phyloP scores from a whole-genome alignment of 2,113 vertebrate genomes.

The Gavialis gangeticus region DNA sequence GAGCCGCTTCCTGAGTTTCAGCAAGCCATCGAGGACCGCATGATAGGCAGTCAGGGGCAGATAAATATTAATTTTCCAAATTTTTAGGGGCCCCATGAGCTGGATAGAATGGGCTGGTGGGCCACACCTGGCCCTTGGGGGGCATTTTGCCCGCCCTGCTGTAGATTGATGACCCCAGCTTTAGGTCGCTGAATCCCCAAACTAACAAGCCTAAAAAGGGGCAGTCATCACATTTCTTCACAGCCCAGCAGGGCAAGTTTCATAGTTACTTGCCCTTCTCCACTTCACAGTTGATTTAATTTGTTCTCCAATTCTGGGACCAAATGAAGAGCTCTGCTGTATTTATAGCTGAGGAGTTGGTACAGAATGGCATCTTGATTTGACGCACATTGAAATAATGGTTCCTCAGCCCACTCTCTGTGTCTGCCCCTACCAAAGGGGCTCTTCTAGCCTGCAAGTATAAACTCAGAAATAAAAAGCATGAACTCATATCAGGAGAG shows the following conservation, averaged over 20 bases:
- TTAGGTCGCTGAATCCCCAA: fast-evolving
- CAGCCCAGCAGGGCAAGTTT: fast-evolving
- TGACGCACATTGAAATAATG: fast-evolving
- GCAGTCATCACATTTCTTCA: fast-evolving
- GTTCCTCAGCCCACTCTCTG: no score
- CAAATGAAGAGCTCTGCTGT: background rate
- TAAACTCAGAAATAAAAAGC: background rate
- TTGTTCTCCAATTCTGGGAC: background rate
- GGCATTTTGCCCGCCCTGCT: no score
- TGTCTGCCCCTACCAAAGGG: background rate
- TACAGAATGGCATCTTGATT: background rate
- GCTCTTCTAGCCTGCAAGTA: background rate
- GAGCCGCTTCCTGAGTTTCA: no score
- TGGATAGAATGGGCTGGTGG: no score
- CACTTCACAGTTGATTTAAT: fast-evolving
- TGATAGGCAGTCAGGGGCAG: no score
- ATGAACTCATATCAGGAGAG: fast-evolving
- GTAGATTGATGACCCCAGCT: no score
- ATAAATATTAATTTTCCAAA: no score
- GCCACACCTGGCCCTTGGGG: no score
- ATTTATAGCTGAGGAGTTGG: background rate
- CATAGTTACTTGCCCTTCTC: fast-evolving
- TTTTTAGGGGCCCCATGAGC: no score
- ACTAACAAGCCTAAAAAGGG: background rate
- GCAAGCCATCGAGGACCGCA: no score